These are phyloP conservation scores for Helleia helle DNA, from an alignment of 2,888 invertebrate species.

Conservation along the genomic window DNA sequence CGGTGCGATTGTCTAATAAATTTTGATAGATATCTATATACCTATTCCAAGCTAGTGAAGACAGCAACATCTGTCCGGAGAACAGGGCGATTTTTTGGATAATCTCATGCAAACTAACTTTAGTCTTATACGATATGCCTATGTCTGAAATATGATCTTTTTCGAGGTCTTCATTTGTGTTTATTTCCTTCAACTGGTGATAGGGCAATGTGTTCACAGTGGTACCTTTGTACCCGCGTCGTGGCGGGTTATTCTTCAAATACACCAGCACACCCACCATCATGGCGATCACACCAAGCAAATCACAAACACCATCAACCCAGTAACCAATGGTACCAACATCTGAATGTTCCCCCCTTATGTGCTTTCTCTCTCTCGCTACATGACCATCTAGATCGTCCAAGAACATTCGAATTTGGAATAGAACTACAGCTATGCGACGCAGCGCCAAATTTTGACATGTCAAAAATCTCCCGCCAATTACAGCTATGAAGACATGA, in stretches of 20 bases:
- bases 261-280: slow-evolving; percentile 80
- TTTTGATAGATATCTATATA: slow-evolving; percentile 87
- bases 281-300: slow-evolving; percentile 81
- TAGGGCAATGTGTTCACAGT: slow-evolving; percentile 75
- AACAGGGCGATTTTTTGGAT: slow-evolving; percentile 78
- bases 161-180: slow-evolving; percentile 57
- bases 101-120: slow-evolving; percentile 79
- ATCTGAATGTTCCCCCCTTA: slow-evolving; percentile 84
- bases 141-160: slow-evolving; percentile 56
- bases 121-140: slow-evolving; percentile 78
- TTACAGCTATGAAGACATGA: slow-evolving; percentile 83
- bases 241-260: slow-evolving; percentile 81
- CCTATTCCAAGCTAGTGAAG: slow-evolving; percentile 88
- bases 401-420: slow-evolving; percentile 86
- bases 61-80: slow-evolving; percentile 80
- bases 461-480: slow-evolving; percentile 83
- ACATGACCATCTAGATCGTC: slow-evolving; percentile 92
- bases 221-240: slow-evolving; percentile 78
- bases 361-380: slow-evolving; percentile 82
- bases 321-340: slow-evolving; percentile 87
- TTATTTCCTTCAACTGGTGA: slow-evolving; percentile 59
- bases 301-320: slow-evolving; percentile 88
- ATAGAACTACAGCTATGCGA: slow-evolving; percentile 82
- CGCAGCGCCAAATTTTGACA: slow-evolving; percentile 81
- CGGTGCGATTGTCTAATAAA: slow-evolving; percentile 77